Evolutionary conservation across 2,113 vertebrate species (phyloP).

Genomic region (Cranoglanis bouderius): DNA sequence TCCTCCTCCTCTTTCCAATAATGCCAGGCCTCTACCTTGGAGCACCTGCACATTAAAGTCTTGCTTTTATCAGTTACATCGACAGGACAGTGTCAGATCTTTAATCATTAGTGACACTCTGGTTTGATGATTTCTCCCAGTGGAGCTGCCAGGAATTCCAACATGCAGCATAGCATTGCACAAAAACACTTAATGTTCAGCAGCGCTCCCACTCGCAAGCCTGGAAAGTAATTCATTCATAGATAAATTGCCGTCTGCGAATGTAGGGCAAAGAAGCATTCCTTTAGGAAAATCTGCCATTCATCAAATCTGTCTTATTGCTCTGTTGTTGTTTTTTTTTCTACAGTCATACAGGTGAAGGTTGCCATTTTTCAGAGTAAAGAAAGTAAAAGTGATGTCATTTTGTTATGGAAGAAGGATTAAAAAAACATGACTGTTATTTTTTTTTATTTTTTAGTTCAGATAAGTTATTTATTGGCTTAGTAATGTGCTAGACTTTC

Average conservation of each 20-base stretch:
- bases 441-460: neutral
- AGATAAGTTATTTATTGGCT: neutral
- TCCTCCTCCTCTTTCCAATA: neutral
- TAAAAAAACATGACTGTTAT: neutral
- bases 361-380: neutral
- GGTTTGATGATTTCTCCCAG: neutral
- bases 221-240: constrained; percentile 38
- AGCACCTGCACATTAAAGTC: neutral
- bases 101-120: constrained; percentile 11
- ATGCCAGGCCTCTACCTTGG: neutral
- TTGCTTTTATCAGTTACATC: neutral
- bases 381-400: neutral
- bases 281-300: constrained; percentile 31
- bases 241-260: constrained; percentile 34
- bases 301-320: constrained; percentile 13
- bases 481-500: neutral
- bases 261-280: constrained; percentile 25
- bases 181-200: constrained; percentile 8
- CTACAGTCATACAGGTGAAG: neutral
- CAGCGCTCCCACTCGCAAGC: neutral
- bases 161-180: constrained; percentile 2
- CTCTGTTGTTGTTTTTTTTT: constrained; percentile 13
- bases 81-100: constrained; percentile 2
- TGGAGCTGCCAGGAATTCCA: constrained; percentile 6
- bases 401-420: neutral